Percentiles rank a stretch among this genome's conserved stretches.
These are phyloP conservation scores for Paramuricea clavata DNA, from an alignment of 92 coral and sea anemone species.

Conservation along the genomic window DNA sequence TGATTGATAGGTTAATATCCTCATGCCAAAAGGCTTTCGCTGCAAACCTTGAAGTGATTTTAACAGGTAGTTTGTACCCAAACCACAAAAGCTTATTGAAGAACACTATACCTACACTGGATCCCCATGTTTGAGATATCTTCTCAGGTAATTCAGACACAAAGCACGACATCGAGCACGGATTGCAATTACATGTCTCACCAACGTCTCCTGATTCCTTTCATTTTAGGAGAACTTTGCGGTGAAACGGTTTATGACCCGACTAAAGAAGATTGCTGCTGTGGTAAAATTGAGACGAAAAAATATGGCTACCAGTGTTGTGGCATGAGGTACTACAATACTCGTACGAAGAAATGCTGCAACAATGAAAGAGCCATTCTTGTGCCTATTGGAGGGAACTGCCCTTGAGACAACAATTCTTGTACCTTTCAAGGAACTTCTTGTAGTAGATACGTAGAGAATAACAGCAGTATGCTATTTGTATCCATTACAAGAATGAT, in stretches of 20 bases:
- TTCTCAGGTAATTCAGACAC: too few species aligned
- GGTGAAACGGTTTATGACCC: background rate
- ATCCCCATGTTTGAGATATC: too few species aligned
- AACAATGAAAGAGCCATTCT: background rate
- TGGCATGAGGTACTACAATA: background rate
- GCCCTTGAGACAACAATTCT: background rate
- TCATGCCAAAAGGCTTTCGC: too few species aligned
- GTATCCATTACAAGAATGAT: too few species aligned
- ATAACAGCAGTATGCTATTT: too few species aligned
- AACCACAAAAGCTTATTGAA: background rate
- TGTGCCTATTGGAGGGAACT: background rate
- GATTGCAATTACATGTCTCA: background rate
- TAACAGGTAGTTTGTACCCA: too few species aligned
- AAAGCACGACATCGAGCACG: too few species aligned
- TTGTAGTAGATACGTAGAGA: too few species aligned
- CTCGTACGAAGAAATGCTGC: background rate
- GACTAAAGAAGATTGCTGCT: background rate
- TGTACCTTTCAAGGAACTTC: background rate
- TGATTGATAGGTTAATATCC: too few species aligned
- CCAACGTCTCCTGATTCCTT: background rate
- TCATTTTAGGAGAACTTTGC: background rate
- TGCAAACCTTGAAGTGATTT: too few species aligned
- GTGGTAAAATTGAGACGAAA: background rate
- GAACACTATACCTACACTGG: background rate
- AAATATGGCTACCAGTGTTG: background rate